Percentiles rank a stretch among this genome's conserved stretches.
Conservation (phyloP, 92 coral and sea anemone species). For the Diadumene lineata region DNA sequence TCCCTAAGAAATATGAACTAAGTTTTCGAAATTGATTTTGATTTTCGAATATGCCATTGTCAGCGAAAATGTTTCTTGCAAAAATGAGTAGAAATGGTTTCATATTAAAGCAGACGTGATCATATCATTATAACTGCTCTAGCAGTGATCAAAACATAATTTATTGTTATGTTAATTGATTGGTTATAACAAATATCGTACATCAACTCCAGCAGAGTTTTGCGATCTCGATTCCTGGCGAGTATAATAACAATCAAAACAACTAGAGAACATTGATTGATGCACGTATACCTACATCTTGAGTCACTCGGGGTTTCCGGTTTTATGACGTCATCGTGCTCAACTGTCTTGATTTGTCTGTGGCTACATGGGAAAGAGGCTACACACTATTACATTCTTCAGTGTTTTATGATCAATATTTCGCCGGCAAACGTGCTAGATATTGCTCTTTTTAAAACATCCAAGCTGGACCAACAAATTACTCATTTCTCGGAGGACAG, state of each 20-base stretch:
- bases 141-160: no score
- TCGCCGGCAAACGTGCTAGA: not conserved
- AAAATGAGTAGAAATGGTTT: no score
- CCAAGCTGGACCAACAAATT: not conserved
- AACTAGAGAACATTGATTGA: not conserved
- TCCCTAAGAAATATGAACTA: no score
- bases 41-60: no score
- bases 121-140: no score
- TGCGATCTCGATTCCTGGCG: not conserved
- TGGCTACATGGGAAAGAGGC: slow-evolving; percentile 2
- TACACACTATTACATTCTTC: not conserved
- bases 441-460: not conserved
- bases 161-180: no score
- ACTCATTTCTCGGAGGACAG: not conserved
- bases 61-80: no score
- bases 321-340: not conserved
- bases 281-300: not conserved
- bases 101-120: no score
- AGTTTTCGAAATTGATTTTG: no score
- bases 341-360: not conserved
- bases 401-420: not conserved
- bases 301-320: not conserved
- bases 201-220: not conserved
- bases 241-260: not conserved
- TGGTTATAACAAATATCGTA: no score